Percentiles rank a stretch among this genome's conserved stretches.
Conservation (phyloP, 2,888 invertebrate species). For the Cerastis rubricosa region DNA sequence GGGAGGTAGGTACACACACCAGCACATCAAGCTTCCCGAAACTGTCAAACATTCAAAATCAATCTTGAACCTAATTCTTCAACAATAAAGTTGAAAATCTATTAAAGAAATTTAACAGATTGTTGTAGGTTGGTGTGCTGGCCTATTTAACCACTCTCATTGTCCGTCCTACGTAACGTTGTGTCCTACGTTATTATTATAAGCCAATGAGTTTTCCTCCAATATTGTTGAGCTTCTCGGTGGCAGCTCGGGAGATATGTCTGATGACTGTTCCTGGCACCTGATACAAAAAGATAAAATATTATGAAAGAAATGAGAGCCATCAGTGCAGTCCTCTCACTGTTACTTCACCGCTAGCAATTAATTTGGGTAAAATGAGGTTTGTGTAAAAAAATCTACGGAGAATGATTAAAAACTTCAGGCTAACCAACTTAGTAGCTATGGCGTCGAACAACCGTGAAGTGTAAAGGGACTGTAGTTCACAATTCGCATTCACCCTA, state of each 20-base stretch:
- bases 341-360: neutral
- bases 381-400: neutral
- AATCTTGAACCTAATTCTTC: too few species aligned
- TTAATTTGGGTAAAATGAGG: neutral
- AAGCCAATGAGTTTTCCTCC: constrained; percentile 90
- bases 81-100: too few species aligned
- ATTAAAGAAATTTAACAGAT: too few species aligned
- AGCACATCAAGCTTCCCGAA: too few species aligned
- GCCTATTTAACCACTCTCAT: too few species aligned
- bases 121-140: too few species aligned
- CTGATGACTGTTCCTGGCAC: constrained; percentile 88
- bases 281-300: constrained; percentile 74
- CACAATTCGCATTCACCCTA: neutral
- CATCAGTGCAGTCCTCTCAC: neutral
- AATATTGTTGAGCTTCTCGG: constrained; percentile 90
- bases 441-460: neutral
- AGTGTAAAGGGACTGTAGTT: neutral
- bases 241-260: constrained; percentile 87
- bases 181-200: constrained; percentile 66
- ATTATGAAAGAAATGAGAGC: neutral
- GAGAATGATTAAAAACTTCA: neutral
- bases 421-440: neutral
- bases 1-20: neutral
- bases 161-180: too few species aligned
- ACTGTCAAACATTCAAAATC: too few species aligned